phyloP scores from a whole-genome alignment of 2,888 invertebrate species.

The Idaea biselata region DNA sequence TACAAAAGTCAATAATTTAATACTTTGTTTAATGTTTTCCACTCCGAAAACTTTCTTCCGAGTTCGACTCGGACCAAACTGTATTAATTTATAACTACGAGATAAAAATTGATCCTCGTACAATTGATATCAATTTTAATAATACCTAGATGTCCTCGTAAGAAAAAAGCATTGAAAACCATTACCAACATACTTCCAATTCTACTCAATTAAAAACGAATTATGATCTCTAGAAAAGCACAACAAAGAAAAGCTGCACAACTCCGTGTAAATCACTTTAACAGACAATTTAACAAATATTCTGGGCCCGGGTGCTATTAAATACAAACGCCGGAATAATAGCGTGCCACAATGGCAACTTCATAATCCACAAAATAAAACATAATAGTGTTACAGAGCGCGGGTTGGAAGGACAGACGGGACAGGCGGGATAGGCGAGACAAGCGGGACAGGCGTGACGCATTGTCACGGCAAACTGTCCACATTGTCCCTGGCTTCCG shows the following conservation, averaged over 20 bases:
- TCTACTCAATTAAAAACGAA: neutral
- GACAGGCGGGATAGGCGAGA: slow-evolving; percentile 26
- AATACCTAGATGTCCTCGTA: no score
- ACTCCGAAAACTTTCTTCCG: no score
- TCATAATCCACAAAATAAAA: slow-evolving; percentile 53
- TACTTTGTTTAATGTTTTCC: no score
- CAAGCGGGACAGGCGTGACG: slow-evolving; percentile 39
- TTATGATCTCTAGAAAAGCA: neutral
- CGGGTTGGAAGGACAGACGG: slow-evolving; percentile 14
- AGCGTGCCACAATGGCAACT: slow-evolving; percentile 46
- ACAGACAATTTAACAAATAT: slow-evolving; percentile 8
- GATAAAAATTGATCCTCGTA: no score
- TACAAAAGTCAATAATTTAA: no score
- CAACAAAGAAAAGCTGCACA: neutral
- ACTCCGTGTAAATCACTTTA: slow-evolving; percentile 3
- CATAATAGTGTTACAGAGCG: slow-evolving; percentile 38
- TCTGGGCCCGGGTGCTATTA: slow-evolving; percentile 20
- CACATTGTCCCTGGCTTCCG: slow-evolving; percentile 40
- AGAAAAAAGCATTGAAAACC: no score
- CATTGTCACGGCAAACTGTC: slow-evolving; percentile 37
- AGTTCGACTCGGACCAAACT: no score
- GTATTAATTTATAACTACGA: no score
- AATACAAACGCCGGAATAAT: slow-evolving; percentile 34
- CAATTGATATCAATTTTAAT: no score
- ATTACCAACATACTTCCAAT: neutral